Percentiles rank a stretch among this genome's conserved stretches.
These are phyloP conservation scores for Atrina japonica DNA, from an alignment of 2,888 invertebrate species.

Conservation along the genomic window DNA sequence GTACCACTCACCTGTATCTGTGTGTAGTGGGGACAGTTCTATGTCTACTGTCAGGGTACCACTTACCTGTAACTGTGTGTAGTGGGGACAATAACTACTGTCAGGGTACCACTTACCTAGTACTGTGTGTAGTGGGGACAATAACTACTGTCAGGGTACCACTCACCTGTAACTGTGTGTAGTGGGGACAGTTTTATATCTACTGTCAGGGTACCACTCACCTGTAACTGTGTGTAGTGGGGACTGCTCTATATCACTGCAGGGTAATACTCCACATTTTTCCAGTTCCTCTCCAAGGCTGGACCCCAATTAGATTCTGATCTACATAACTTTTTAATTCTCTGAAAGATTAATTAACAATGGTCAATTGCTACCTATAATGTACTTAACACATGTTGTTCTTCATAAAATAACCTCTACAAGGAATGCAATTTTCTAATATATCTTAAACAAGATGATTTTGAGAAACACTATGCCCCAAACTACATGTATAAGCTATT, in stretches of 20 bases:
- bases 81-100: too few species aligned
- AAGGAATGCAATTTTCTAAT: too few species aligned
- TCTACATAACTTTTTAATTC: conserved; percentile 56
- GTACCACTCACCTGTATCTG: too few species aligned
- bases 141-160: too few species aligned
- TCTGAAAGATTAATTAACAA: conserved; percentile 46
- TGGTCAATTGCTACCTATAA: not conserved
- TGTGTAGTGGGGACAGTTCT: too few species aligned
- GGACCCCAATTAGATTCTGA: conserved; percentile 73
- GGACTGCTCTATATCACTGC: conserved; percentile 67
- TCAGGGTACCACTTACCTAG: too few species aligned
- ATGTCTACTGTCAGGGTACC: too few species aligned
- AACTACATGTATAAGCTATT: too few species aligned
- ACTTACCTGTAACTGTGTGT: conserved; percentile 70
- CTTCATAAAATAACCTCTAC: too few species aligned
- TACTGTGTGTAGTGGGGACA: conserved; percentile 65
- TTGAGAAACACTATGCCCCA: too few species aligned
- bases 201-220: too few species aligned
- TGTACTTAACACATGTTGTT: not conserved
- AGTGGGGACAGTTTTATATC: conserved; percentile 65
- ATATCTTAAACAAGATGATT: too few species aligned
- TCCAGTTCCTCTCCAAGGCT: conserved; percentile 70
- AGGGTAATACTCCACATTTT: conserved; percentile 69
- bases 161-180: conserved; percentile 69
- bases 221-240: conserved; percentile 67